These are phyloP conservation scores for Helostoma temminkii DNA, from an alignment of 2,797 vertebrate species.

Conservation along the genomic window DNA sequence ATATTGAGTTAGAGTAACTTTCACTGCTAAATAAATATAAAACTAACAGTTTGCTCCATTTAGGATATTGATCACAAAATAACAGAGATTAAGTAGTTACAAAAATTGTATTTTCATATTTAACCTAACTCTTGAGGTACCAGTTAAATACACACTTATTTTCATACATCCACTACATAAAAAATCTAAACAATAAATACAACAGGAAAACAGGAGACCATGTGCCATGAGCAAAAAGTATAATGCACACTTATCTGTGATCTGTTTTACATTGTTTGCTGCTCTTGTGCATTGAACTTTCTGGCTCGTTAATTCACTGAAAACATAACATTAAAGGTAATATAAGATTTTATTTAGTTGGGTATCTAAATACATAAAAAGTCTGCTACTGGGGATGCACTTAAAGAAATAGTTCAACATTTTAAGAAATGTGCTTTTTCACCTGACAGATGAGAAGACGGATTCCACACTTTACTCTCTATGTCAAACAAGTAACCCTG, in stretches of 20 bases:
- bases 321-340: conserved; percentile 26
- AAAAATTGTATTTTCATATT: conserved; percentile 53
- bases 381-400: conserved; percentile 10
- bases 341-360: background rate
- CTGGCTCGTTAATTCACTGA: conserved; percentile 1
- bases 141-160: conserved; percentile 24
- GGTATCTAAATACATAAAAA: conserved; percentile 11
- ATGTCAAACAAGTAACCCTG: background rate
- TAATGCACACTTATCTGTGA: background rate
- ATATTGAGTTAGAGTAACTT: background rate
- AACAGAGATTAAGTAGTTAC: conserved; percentile 8
- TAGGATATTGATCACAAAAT: background rate
- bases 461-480: background rate
- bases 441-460: background rate
- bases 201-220: conserved; percentile 21
- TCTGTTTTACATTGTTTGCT: background rate
- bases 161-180: conserved; percentile 21
- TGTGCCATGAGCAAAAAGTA: conserved; percentile 19
- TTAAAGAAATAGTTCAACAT: conserved; percentile 4
- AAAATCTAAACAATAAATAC: conserved; percentile 53
- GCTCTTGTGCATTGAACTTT: background rate
- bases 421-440: conserved; percentile 5
- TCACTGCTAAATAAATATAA: background rate
- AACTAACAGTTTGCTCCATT: background rate
- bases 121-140: too few species aligned